These are phyloP conservation scores for Pavo muticus DNA, from an alignment of 2,113 vertebrate genomes.

Conservation along the genomic window DNA sequence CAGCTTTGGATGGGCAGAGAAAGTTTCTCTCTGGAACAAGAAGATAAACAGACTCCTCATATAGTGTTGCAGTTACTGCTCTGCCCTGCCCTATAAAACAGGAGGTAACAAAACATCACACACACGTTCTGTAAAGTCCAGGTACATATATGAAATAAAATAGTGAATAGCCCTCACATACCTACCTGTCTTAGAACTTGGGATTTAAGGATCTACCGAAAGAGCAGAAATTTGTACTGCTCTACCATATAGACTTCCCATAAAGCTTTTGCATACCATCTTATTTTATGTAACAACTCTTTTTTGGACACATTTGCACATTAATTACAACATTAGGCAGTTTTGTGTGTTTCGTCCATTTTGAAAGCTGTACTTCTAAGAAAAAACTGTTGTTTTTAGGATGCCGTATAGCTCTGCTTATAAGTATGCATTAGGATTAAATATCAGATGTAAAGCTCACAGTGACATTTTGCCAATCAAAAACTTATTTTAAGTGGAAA, in stretches of 20 bases:
- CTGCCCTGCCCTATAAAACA: background rate
- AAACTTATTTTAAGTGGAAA: constrained; percentile 30
- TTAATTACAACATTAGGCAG: background rate
- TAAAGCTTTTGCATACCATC: background rate
- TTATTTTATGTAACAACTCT: background rate
- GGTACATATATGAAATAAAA: background rate
- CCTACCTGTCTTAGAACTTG: background rate
- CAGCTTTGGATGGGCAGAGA: background rate
- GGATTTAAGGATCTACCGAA: background rate
- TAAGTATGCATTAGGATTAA: constrained; percentile 2
- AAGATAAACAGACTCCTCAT: background rate
- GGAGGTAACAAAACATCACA: background rate
- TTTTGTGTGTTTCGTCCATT: background rate
- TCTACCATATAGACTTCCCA: background rate
- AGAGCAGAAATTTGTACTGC: background rate
- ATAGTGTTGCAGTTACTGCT: background rate
- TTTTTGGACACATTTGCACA: background rate
- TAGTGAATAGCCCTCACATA: background rate
- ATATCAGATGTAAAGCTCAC: background rate
- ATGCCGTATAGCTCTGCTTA: background rate
- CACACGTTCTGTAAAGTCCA: background rate
- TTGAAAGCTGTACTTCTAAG: background rate
- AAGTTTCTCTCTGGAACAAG: background rate
- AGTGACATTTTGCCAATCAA: background rate
- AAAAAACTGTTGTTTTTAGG: background rate